Evolutionary conservation across 2,797 vertebrate species (phyloP).

Genomic region (Meda fulgida): DNA sequence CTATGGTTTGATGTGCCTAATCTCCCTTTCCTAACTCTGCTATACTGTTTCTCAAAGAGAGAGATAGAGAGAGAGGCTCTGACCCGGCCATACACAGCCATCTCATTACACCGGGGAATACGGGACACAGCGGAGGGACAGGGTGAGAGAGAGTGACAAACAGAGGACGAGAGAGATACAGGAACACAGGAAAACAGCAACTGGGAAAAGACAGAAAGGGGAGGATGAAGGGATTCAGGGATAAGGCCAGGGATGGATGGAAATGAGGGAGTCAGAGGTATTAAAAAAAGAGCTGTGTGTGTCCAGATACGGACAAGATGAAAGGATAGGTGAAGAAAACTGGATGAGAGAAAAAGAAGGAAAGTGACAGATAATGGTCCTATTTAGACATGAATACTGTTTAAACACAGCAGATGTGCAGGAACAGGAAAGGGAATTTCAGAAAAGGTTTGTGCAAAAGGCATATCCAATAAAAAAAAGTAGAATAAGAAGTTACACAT

Average conservation of each 20-base stretch:
- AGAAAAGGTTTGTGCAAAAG: slow-evolving; percentile 5
- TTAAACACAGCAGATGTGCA: background rate
- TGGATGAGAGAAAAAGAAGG: background rate
- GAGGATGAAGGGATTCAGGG: slow-evolving; percentile 40
- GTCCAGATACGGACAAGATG: slow-evolving; percentile 22
- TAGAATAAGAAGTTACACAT: too few species aligned
- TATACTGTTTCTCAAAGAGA: slow-evolving; percentile 42
- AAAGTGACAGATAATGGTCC: slow-evolving; percentile 24
- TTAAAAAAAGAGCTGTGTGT: slow-evolving; percentile 15
- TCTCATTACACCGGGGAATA: slow-evolving; percentile 60
- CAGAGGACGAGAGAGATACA: slow-evolving; percentile 2
- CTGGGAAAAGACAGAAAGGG: slow-evolving; percentile 15
- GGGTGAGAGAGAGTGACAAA: slow-evolving; percentile 60
- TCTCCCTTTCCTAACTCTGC: slow-evolving; percentile 55
- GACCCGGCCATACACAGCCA: slow-evolving; percentile 50
- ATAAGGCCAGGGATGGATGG: slow-evolving; percentile 48
- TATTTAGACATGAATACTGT: slow-evolving; percentile 32
- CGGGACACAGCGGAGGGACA: slow-evolving; percentile 39
- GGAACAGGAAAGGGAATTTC: background rate
- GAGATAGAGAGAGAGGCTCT: slow-evolving; percentile 44
- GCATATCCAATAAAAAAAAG: too few species aligned
- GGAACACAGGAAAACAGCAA: slow-evolving; percentile 17
- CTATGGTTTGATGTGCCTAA: slow-evolving; percentile 59
- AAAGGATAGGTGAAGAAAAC: slow-evolving; percentile 16
- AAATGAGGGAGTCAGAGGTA: slow-evolving; percentile 50